Base-by-base conservation (phyloP, 2,888 invertebrate genomes). In the Zygothrica quintamaculata region DNA sequence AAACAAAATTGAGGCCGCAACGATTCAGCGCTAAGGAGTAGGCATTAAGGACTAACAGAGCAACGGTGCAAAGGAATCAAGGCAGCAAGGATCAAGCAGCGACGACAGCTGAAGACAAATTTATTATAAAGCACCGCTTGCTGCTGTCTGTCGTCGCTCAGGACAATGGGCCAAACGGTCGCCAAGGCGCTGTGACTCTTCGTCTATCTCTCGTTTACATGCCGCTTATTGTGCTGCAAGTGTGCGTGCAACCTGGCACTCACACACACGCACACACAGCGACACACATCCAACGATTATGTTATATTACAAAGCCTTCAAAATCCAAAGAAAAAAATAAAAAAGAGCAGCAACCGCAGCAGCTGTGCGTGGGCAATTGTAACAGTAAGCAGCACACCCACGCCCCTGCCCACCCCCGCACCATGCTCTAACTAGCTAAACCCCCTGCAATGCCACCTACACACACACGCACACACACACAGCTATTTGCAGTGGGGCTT, bases 101-200 rank as follows among this genome's bases (percentile, higher is more conserved):
- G 72, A 74, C 72, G 79, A 80, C 79, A 80, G 80, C 79, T 80
- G 80, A 82, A 77, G 77, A 82, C 75, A 75, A 77, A 75, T 72
- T 78, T 77, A 74, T 79, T 79, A 71, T 77, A n/a, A n/a, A 70
- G 74, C 62, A 71, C 60, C 73, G 66, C 69, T 73, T 69, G n/a
- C 73, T 69, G 61, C 29, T 60, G 68, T 57, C 47, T 36, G 58
- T 37, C 31, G 64, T 15, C 29, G 9, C 51, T 47, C 67, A 77
- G 76, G 74, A 74, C 79, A 77, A 77, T 72, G 57, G 9, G 22
- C 36, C 25, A 15, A 13, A 5, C 44, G 33, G 36, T 26, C 26
- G 42, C 42, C 13, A 7, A 9, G 36, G 5, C 12, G 71, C 75
- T 76, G 71, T 31, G 66, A n/a, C 11, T 16, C 44, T 33, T 40